These are phyloP conservation scores for Donacobius atricapilla DNA, from an alignment of 2,113 vertebrate genomes.

Conservation along the genomic window DNA sequence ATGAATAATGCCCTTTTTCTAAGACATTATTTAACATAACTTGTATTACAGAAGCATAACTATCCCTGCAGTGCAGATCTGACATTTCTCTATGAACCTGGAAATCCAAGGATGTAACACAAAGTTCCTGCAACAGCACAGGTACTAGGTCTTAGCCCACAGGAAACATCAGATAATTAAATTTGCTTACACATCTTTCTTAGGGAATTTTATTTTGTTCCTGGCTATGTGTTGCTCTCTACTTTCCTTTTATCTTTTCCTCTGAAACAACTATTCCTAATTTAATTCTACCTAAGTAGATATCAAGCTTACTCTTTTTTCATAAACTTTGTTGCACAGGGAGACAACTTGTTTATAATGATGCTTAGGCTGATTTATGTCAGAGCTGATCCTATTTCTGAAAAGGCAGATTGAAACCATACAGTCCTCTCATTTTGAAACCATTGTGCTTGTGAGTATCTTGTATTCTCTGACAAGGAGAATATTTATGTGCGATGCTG, in stretches of 20 bases:
- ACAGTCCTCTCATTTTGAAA: background rate
- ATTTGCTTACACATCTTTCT: background rate
- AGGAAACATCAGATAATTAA: background rate
- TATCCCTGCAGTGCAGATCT: background rate
- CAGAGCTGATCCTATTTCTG: background rate
- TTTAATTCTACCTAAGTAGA: background rate
- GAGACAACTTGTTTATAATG: background rate
- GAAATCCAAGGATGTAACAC: background rate
- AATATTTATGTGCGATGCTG: fast-evolving
- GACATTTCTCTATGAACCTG: background rate
- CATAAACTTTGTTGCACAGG: background rate
- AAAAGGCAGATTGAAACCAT: background rate
- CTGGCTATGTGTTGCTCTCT: background rate
- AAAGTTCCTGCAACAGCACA: background rate
- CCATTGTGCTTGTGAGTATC: background rate
- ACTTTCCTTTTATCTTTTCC: background rate
- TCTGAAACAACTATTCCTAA: background rate
- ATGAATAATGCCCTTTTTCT: background rate
- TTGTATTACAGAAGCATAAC: background rate
- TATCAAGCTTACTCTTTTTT: background rate
- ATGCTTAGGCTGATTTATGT: background rate
- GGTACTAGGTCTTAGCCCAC: background rate
- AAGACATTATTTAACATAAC: background rate
- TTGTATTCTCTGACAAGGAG: background rate
- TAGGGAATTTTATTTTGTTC: background rate